A percentile compares a stretch with the other conserved stretches of the same genome.
phyloP scores from a whole-genome alignment of 2,113 vertebrate species.

The Labeo catla region DNA sequence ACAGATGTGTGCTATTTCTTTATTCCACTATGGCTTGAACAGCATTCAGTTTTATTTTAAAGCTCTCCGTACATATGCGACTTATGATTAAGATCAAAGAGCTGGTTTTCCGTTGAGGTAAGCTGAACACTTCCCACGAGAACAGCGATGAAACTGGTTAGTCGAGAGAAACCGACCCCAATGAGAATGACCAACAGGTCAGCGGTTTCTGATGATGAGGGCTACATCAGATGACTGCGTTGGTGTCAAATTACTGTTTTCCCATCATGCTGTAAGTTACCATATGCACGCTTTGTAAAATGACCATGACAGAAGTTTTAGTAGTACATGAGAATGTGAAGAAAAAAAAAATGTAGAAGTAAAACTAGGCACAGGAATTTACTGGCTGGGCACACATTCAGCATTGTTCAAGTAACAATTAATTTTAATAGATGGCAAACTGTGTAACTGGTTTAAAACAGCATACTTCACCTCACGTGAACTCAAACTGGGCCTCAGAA shows the following conservation, averaged over 20 bases:
- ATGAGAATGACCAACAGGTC: conserved; percentile 35
- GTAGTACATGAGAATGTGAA: background rate
- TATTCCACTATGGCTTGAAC: background rate
- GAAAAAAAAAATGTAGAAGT: background rate
- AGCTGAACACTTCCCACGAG: background rate
- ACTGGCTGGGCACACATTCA: background rate
- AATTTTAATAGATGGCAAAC: conserved; percentile 26
- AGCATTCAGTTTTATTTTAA: background rate
- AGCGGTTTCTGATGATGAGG: conserved; percentile 22
- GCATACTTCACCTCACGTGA: conserved; percentile 40
- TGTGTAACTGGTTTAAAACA: conserved; percentile 28
- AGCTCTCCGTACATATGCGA: background rate
- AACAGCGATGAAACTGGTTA: background rate
- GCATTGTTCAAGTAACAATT: conserved; percentile 26
- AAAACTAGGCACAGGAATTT: background rate
- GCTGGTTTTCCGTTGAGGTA: conserved; percentile 12
- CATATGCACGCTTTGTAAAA: background rate
- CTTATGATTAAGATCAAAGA: background rate
- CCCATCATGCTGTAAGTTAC: conserved; percentile 13
- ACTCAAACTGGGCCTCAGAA: conserved; percentile 30
- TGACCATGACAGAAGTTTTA: conserved; percentile 6
- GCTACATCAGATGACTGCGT: conserved; percentile 20
- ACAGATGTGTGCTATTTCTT: background rate
- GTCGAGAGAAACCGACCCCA: background rate
- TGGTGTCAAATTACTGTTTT: conserved; percentile 22